Conservation (phyloP, 2,797 vertebrate genomes). For the Limnodromus scolopaceus region DNA sequence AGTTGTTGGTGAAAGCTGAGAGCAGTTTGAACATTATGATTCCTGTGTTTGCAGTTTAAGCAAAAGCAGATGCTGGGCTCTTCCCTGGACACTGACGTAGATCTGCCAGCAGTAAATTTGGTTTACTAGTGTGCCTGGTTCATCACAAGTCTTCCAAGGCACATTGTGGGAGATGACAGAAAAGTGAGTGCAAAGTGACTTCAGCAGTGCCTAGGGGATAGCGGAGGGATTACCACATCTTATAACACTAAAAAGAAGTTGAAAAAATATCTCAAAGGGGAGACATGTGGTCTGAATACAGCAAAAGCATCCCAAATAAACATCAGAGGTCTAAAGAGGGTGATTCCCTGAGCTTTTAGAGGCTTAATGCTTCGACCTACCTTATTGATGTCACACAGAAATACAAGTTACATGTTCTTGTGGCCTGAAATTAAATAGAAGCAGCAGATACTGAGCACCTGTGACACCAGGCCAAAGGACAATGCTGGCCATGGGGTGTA, state of each 20-base stretch:
- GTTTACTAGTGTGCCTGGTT: not conserved
- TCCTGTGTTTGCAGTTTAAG: too few species aligned
- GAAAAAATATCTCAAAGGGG: not conserved
- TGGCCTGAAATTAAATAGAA: not conserved
- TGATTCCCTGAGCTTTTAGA: not conserved
- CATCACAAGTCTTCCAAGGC: not conserved
- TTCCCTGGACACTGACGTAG: not conserved
- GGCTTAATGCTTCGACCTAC: not conserved
- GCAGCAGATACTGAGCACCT: not conserved
- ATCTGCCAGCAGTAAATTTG: not conserved
- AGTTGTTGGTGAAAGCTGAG: not conserved
- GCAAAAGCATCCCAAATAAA: not conserved
- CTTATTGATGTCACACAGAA: not conserved
- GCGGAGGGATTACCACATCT: not conserved
- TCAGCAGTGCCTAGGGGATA: not conserved
- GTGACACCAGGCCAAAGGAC: not conserved
- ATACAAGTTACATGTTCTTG: not conserved
- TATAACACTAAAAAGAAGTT: not conserved
- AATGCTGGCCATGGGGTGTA: not conserved
- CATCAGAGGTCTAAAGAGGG: not conserved
- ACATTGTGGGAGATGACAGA: not conserved
- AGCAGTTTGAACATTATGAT: not conserved
- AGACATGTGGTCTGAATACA: not conserved
- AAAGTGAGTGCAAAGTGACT: not conserved
- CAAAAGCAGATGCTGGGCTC: not conserved